Evolutionary conservation across 2,113 vertebrate genomes (phyloP).

Genomic region (Nerophis ophidion): DNA sequence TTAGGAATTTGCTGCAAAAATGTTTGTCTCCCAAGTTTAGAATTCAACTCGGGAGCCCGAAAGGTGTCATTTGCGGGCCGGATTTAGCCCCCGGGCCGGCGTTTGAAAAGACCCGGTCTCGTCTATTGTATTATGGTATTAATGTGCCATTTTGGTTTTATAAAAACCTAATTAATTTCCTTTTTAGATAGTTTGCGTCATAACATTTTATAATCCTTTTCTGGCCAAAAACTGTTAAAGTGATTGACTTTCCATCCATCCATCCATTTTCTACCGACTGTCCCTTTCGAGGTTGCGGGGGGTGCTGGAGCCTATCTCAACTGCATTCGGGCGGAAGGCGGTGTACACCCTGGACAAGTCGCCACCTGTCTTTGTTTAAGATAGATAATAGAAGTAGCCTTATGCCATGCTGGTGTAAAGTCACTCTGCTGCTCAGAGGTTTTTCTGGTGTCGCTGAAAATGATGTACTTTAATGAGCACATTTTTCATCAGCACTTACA

Average conservation of each 20-base stretch:
- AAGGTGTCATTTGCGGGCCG: too few relatives aligned
- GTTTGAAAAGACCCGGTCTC: background rate
- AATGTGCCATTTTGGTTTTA: slow-evolving; percentile 11
- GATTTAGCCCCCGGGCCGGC: background rate
- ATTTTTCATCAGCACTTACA: slow-evolving; percentile 14
- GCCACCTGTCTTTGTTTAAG: slow-evolving; percentile 1
- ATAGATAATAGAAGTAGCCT: slow-evolving; percentile 10
- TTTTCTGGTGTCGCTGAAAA: slow-evolving; percentile 14
- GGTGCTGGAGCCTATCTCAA: too few relatives aligned
- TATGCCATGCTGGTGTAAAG: background rate
- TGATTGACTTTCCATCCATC: too few relatives aligned
- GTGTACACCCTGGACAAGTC: too few relatives aligned
- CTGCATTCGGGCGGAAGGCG: too few relatives aligned
- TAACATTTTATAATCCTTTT: slow-evolving; percentile 7
- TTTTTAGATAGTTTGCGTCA: slow-evolving; percentile 13
- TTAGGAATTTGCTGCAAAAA: too few relatives aligned
- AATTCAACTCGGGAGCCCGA: too few relatives aligned
- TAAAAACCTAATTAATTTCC: slow-evolving; percentile 10
- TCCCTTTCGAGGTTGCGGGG: too few relatives aligned
- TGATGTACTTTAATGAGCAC: slow-evolving; percentile 24
- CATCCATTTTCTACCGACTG: too few relatives aligned
- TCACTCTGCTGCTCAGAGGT: background rate
- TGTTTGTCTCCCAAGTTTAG: too few relatives aligned
- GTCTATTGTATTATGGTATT: slow-evolving; percentile 1
- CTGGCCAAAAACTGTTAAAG: slow-evolving; percentile 10